phyloP scores from a whole-genome alignment of 1,140 invertebrate species.

The Micrasema minimum region DNA sequence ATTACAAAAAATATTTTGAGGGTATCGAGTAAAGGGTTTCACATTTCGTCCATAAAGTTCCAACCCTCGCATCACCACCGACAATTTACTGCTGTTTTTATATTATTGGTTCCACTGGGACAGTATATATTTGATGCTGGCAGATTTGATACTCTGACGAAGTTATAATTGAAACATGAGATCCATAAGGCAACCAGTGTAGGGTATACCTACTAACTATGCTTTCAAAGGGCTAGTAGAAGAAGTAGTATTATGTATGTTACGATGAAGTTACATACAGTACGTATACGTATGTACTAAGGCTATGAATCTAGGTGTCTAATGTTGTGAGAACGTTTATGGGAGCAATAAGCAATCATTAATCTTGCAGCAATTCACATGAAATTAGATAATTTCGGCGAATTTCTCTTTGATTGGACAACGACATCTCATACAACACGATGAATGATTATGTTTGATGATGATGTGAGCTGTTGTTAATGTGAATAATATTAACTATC shows the following conservation, averaged over 20 bases:
- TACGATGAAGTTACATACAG: too few species aligned
- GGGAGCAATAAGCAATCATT: not conserved
- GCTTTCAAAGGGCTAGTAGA: too few species aligned
- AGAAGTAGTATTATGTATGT: too few species aligned
- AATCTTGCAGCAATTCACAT: not conserved
- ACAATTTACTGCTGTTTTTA: constrained; percentile 49
- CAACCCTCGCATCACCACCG: constrained; percentile 7
- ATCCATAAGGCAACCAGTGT: not conserved
- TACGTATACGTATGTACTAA: too few species aligned
- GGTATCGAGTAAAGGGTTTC: constrained; percentile 25
- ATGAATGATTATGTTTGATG: not conserved
- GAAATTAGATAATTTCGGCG: not conserved
- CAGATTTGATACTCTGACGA: constrained; percentile 28
- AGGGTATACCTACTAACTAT: too few species aligned
- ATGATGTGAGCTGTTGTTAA: not conserved
- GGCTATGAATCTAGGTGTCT: too few species aligned
- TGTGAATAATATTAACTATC: constrained; percentile 16
- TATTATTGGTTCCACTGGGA: constrained; percentile 53
- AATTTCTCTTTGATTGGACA: constrained; percentile 27
- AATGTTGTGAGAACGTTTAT: too few species aligned
- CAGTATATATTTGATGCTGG: constrained; percentile 52
- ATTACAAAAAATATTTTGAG: too few species aligned
- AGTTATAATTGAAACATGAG: constrained; percentile 33
- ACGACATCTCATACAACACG: too few species aligned
- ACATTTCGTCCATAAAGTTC: constrained; percentile 4